Percentiles rank a stretch among this genome's conserved stretches.
phyloP scores from a whole-genome alignment of 2,797 vertebrate species.

The Takifugu ocellatus region DNA sequence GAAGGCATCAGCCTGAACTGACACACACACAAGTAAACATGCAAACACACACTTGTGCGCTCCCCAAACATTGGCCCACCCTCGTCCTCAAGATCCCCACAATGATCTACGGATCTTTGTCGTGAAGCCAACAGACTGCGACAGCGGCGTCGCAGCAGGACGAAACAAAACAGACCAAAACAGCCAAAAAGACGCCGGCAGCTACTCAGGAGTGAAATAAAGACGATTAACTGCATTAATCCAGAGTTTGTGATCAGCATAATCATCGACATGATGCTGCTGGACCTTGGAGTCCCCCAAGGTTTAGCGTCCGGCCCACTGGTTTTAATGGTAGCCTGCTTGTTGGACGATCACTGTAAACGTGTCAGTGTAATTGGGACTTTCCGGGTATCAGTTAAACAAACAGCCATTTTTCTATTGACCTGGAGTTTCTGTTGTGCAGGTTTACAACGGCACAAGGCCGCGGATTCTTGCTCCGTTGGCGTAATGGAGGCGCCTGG shows the following conservation, averaged over 20 bases:
- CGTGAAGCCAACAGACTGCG: slow-evolving; percentile 19
- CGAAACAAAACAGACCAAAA: not conserved
- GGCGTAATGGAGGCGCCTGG: slow-evolving; percentile 8
- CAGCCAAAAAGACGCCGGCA: not conserved
- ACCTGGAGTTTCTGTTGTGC: too few species aligned
- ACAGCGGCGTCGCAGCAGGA: not conserved
- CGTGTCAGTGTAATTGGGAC: too few species aligned
- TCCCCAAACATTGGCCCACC: slow-evolving; percentile 35
- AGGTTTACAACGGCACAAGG: too few species aligned
- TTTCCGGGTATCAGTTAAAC: too few species aligned
- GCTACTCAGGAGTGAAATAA: too few species aligned
- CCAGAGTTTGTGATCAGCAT: not conserved
- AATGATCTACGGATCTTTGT: slow-evolving; percentile 35
- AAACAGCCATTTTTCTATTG: too few species aligned
- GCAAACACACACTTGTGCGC: slow-evolving; percentile 31
- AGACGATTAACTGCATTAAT: not conserved
- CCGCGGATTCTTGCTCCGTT: not conserved
- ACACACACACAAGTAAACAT: slow-evolving; percentile 16
- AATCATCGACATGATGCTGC: not conserved
- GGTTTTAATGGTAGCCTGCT: not conserved
- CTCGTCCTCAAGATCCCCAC: slow-evolving; percentile 26
- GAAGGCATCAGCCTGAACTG: slow-evolving; percentile 44
- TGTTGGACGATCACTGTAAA: too few species aligned
- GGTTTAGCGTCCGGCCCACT: not conserved
- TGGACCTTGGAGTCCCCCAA: slow-evolving; percentile 3